Percentiles rank a stretch among this genome's conserved stretches.
Conservation (phyloP, 1,140 invertebrate genomes). For the Armadillidium nasatum region DNA sequence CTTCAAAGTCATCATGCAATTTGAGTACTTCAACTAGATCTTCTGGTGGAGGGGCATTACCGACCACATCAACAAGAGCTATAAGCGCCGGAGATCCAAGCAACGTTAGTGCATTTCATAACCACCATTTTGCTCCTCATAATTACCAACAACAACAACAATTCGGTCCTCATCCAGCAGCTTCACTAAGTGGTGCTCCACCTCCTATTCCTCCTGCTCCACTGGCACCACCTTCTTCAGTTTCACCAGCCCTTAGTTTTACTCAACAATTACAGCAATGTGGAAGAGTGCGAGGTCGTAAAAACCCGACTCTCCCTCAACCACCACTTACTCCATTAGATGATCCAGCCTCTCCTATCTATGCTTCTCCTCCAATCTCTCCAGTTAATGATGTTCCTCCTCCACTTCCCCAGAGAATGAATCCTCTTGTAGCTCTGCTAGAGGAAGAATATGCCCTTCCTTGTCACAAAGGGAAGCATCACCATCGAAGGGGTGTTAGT, state of each 20-base stretch:
- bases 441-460: slow-evolving; percentile 41
- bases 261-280: slow-evolving; percentile 69
- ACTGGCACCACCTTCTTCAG: slow-evolving; percentile 39
- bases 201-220: slow-evolving; percentile 47
- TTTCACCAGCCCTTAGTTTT: slow-evolving; percentile 55
- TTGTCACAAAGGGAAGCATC: slow-evolving; percentile 32
- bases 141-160: slow-evolving; percentile 29
- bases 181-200: background rate
- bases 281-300: slow-evolving; percentile 49
- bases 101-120: slow-evolving; percentile 6
- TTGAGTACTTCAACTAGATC: slow-evolving; percentile 59
- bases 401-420: slow-evolving; percentile 31
- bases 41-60: slow-evolving; percentile 38
- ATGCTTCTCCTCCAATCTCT: slow-evolving; percentile 74
- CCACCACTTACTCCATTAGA: slow-evolving; percentile 59
- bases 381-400: slow-evolving; percentile 62
- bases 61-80: slow-evolving; percentile 1
- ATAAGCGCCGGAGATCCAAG: background rate
- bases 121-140: slow-evolving; percentile 31
- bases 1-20: slow-evolving; percentile 67
- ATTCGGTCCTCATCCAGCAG: slow-evolving; percentile 12
- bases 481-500: background rate
- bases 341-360: slow-evolving; percentile 72
- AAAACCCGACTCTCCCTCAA: slow-evolving; percentile 40
- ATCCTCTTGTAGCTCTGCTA: slow-evolving; percentile 34